A percentile compares a stretch with the other conserved stretches of the same genome.
phyloP scores from a whole-genome alignment of 1,140 invertebrate species.

The Holotrichia oblita region DNA sequence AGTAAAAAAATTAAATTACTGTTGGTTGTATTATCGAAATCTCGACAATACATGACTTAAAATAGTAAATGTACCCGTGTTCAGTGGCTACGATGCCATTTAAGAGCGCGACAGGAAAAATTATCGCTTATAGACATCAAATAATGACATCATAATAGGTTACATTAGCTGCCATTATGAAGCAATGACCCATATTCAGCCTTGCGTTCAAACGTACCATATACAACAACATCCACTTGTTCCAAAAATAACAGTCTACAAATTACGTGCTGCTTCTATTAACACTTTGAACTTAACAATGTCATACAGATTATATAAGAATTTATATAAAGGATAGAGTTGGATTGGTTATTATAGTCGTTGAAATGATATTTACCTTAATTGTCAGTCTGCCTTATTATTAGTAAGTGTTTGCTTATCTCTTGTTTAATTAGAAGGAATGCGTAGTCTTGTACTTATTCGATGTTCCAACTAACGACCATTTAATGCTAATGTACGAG shows the following conservation, averaged over 20 bases:
- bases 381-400: no score
- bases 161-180: slow-evolving; percentile 1
- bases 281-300: background rate
- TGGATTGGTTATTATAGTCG: no score
- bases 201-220: background rate
- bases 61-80: background rate
- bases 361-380: no score
- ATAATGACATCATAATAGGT: slow-evolving; percentile 17
- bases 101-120: slow-evolving; percentile 7
- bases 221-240: background rate
- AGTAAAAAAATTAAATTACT: background rate
- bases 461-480: no score
- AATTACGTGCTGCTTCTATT: background rate
- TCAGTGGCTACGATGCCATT: background rate
- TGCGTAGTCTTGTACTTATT: no score
- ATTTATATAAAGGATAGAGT: no score
- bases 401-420: no score
- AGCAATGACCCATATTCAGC: slow-evolving; percentile 1
- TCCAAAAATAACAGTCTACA: background rate
- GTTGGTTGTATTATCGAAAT: slow-evolving; percentile 1
- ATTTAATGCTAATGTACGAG: no score
- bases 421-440: no score
- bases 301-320: no score
- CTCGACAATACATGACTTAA: background rate
- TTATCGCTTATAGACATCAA: slow-evolving; percentile 13